phyloP scores from a whole-genome alignment of 2,888 invertebrate species.

The Athetis lepigone region DNA sequence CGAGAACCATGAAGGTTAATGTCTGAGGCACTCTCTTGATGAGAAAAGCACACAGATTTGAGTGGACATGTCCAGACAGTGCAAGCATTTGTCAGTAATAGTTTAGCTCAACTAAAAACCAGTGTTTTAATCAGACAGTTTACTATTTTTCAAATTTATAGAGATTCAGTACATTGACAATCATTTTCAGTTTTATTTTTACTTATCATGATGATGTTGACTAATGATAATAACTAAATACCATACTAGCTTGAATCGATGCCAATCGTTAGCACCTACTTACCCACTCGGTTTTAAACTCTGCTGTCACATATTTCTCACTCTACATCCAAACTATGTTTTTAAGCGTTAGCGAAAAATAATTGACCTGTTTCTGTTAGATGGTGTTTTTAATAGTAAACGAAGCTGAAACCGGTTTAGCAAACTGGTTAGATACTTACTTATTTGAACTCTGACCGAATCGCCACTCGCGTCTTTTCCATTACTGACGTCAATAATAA shows the following conservation, averaged over 20 bases:
- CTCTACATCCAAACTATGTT: neutral
- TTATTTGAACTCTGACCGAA: constrained; percentile 57
- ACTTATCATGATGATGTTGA: constrained; percentile 6
- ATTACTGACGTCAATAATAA: constrained; percentile 31
- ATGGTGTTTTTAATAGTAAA: constrained; percentile 26
- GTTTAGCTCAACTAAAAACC: too few species aligned
- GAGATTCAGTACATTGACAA: neutral
- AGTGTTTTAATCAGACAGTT: too few species aligned
- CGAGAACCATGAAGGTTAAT: too few species aligned
- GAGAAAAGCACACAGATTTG: too few species aligned
- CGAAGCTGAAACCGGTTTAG: constrained; percentile 43
- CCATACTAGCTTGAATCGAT: constrained; percentile 24
- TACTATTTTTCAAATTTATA: too few species aligned
- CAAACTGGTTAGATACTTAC: constrained; percentile 37
- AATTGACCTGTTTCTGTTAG: constrained; percentile 39
- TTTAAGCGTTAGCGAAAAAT: constrained; percentile 18
- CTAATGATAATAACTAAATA: constrained; percentile 17
- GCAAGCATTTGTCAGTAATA: too few species aligned
- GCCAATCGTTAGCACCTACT: constrained; percentile 1
- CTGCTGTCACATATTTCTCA: constrained; percentile 6
- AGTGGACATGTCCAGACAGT: too few species aligned
- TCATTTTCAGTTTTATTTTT: too few species aligned
- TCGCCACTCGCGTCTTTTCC: constrained; percentile 30
- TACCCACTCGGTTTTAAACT: constrained; percentile 32
- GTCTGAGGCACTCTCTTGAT: too few species aligned